Evolutionary conservation across 1,140 invertebrate species (phyloP), one percentile per base, ranked within the genome.

Genomic region (Formica exsecta): DNA sequence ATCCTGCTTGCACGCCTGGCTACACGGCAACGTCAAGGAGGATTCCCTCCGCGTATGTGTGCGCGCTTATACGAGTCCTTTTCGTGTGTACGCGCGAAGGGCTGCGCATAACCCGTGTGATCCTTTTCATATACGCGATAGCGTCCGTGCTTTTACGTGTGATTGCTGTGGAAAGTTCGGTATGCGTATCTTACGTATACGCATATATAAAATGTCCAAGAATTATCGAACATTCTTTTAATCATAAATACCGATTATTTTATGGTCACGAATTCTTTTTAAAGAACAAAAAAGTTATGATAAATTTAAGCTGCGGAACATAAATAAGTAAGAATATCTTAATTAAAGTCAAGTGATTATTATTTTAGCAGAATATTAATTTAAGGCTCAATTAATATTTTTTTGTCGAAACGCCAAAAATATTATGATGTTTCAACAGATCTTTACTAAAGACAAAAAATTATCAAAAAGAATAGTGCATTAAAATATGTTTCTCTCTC

Each of bases 1-100:
- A 79, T 79, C 65, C 74, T 62, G 88, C 86, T 91, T 68, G 80
- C 87, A 88, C 86, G 90, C 86, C 86, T 90, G 73, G 86, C 71
- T 76, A 44, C 71, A 88, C 85, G 70, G 38, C 65, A 89, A 76
- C 51, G 66, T 64, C 38, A 77, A 80, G 54, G 29, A 73, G 70
- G 54, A 83, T 62, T 59, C 29, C n/a, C 41, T 83, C 54, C 22
- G 44, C 62, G 62, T 80, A 70, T 57, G 38, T 54, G 68, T 62
- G 8, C 11, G 25, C 79, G 22, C 29, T 74, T 71, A 68, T 83
- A 74, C 13, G 79, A 73, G 25, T 61, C 48, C 38, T 25, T 71
- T 59, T 16, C n/a, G 41, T 62, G 80, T 86, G 54, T 74, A 59
- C 19, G 29, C 19, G 29, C 51, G 29, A 66, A 85, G 44, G 29